A percentile compares a stretch with the other conserved stretches of the same genome.
Evolutionary conservation across 1,140 invertebrate genomes (phyloP).

Genomic region (Solenopsis fugax): DNA sequence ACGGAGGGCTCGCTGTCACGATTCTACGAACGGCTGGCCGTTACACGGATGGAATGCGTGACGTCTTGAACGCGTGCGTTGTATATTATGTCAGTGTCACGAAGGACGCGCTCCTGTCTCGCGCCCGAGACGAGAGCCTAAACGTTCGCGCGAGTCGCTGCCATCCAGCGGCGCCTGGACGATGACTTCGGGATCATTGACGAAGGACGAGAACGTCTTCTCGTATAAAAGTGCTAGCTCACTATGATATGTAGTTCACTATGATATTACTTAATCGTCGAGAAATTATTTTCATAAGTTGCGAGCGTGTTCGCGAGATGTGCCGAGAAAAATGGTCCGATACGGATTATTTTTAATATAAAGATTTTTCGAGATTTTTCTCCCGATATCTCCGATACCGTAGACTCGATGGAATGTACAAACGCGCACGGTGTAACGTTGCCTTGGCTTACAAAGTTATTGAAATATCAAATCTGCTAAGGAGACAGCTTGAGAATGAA

Average conservation of each 20-base stretch:
- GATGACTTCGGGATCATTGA: constrained; percentile 25
- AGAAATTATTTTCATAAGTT: constrained; percentile 37
- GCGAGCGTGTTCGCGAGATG: constrained; percentile 3
- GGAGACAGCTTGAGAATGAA: constrained; percentile 29
- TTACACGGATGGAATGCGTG: constrained; percentile 61
- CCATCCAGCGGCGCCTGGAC: no score
- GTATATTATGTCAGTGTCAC: constrained; percentile 47
- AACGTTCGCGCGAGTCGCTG: constrained; percentile 23
- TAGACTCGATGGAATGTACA: neutral
- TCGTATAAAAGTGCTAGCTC: constrained; percentile 28
- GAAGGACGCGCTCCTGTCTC: constrained; percentile 44
- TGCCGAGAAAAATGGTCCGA: neutral
- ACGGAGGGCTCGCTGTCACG: constrained; percentile 49
- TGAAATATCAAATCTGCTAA: neutral
- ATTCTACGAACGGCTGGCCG: constrained; percentile 64
- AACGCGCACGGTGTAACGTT: neutral
- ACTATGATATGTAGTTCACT: neutral
- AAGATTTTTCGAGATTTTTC: constrained; percentile 4
- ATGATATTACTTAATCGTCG: constrained; percentile 51
- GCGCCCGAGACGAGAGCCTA: constrained; percentile 21
- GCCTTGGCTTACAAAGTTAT: neutral
- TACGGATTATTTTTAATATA: constrained; percentile 30
- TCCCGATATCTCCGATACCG: constrained; percentile 12
- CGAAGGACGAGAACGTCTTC: constrained; percentile 9
- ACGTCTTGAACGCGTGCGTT: constrained; percentile 26